Base-by-base conservation (phyloP, 2,113 vertebrate species). In the Cnemophilus loriae region DNA sequence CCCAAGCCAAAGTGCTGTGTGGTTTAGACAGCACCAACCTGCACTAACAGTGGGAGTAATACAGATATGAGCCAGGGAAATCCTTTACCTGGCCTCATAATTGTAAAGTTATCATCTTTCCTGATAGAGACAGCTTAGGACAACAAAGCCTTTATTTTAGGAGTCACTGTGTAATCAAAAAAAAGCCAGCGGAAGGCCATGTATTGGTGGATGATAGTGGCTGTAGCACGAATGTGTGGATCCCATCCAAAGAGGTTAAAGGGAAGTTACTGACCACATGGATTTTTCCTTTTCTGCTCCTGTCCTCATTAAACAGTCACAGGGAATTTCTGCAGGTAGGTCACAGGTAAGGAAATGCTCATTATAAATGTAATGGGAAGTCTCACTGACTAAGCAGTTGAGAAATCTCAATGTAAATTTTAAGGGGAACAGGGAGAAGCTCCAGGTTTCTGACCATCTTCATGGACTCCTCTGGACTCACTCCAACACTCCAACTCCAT, bases 351-450 rank as follows among this genome's bases (percentile, higher is more conserved):
- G 33, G 41, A 83, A 90, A 87, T 55, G 21, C 37, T 39, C 16
- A 6, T 84, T 65, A 47, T 52, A 33, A 0, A 0, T 2, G 0
- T 50, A 46, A n/a, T 11, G 16, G 47, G 52, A 77, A 68, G n/a
- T 35, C 33, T 27, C 28, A 30, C 22, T 53, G 32, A 47, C 15
- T 39, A 63, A 37, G 5, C 10, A 17, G 33, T 52, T 59, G 56
- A 57, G n/a, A 41, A 24, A 87, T 13, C 2, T 47, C 2, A 0
- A 5, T 47, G 39, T 28, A 88, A 53, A 37, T 13, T 59, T 15
- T 42, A 35, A 67, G 14, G 35, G 16, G 12, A 61, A 27, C 5
- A 63, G 6, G 9, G 18, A 67, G 22, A 8, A 42, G 21, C 6
- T 77, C 32, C 71, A 63, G 35, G 22, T 46, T 53, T 41, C 26